Evolutionary conservation across 2,888 invertebrate species (phyloP).

Genomic region (Cryptocephalus primarius): DNA sequence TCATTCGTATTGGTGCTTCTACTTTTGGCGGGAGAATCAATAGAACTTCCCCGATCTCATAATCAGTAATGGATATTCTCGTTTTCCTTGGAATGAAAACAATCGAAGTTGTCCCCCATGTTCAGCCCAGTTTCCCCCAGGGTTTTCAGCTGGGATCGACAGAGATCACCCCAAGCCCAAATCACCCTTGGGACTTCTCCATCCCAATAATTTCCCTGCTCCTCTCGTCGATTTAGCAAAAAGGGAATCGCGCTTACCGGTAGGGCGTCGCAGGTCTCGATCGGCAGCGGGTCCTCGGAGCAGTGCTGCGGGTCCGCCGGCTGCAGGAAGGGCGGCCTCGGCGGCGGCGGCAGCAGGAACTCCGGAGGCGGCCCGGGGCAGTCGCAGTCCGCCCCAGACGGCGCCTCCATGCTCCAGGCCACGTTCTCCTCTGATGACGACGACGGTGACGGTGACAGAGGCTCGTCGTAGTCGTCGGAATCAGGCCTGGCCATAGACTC

Average conservation of each 20-base stretch:
- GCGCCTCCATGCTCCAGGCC: conserved; percentile 53
- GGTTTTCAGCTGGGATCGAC: too few species aligned
- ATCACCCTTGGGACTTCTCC: too few species aligned
- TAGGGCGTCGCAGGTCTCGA: conserved; percentile 66
- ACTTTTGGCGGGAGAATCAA: too few species aligned
- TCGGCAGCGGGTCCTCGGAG: conserved; percentile 57
- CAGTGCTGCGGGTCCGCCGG: conserved; percentile 54
- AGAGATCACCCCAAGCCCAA: too few species aligned
- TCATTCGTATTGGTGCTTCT: too few species aligned
- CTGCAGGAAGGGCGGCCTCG: conserved; percentile 60
- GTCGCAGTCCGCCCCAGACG: conserved; percentile 62
- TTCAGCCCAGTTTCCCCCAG: too few species aligned
- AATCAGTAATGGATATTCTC: too few species aligned
- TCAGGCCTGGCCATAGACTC: neutral
- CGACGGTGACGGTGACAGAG: conserved; percentile 1
- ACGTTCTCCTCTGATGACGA: conserved; percentile 22
- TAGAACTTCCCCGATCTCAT: too few species aligned
- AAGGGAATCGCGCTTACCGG: conserved; percentile 50
- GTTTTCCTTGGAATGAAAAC: too few species aligned
- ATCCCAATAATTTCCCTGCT: too few species aligned
- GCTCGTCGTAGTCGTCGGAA: neutral
- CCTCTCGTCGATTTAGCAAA: too few species aligned
- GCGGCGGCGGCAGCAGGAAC: conserved; percentile 64
- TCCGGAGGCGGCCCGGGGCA: conserved; percentile 67
- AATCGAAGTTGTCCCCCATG: too few species aligned